Evolutionary conservation across 2,888 invertebrate species (phyloP).

Genomic region (Rhorus exstirpatorius): DNA sequence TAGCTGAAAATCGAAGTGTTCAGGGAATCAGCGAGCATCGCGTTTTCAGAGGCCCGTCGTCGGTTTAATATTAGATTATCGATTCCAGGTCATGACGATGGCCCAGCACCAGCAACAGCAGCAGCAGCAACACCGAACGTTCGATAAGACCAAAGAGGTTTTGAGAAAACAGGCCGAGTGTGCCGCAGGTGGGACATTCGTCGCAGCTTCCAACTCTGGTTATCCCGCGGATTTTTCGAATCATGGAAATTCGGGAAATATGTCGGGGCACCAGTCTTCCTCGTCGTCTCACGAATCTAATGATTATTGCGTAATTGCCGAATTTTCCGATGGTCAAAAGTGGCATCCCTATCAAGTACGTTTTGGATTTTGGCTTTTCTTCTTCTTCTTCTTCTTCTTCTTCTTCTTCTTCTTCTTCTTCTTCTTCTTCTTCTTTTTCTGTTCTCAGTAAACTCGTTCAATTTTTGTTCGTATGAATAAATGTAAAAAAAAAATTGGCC

Average conservation of each 20-base stretch:
- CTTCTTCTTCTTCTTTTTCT: too few relatives aligned
- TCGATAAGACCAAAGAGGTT: constrained; percentile 81
- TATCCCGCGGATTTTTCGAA: constrained; percentile 76
- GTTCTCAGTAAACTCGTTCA: neutral
- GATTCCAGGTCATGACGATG: constrained; percentile 78
- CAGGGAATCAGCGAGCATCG: constrained; percentile 61
- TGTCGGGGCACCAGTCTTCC: constrained; percentile 62
- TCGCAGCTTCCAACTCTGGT: constrained; percentile 70
- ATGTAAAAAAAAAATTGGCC: neutral
- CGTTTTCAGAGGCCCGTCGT: constrained; percentile 63
- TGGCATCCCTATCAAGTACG: constrained; percentile 85
- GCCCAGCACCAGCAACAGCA: constrained; percentile 74
- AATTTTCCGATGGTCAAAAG: constrained; percentile 83
- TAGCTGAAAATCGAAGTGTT: constrained; percentile 67
- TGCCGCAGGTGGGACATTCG: constrained; percentile 72
- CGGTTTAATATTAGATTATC: constrained; percentile 74
- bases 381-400: too few relatives aligned
- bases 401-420: too few relatives aligned
- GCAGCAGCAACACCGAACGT: constrained; percentile 78
- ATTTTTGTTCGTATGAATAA: neutral
- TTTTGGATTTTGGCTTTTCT: neutral
- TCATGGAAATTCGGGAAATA: constrained; percentile 73
- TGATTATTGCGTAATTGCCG: constrained; percentile 75
- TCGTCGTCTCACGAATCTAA: constrained; percentile 68
- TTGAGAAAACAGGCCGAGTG: constrained; percentile 81